These are phyloP conservation scores for Dromius quadrimaculatus DNA, from an alignment of 2,888 invertebrate species.

Conservation along the genomic window DNA sequence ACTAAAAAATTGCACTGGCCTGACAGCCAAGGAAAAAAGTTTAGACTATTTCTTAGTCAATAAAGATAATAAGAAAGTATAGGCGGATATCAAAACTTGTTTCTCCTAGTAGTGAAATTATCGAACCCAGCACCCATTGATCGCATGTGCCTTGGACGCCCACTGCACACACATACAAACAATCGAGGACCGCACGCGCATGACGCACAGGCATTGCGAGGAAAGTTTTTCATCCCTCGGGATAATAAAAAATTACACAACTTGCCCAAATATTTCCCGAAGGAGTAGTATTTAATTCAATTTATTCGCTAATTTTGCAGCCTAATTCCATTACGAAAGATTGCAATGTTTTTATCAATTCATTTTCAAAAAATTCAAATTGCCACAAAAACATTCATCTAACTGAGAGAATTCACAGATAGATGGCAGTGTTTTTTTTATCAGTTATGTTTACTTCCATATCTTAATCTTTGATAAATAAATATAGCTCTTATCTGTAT, in stretches of 20 bases:
- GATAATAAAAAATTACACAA: slow-evolving; percentile 10
- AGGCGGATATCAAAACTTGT: slow-evolving; percentile 16
- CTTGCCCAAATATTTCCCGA: neutral
- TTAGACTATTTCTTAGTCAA: slow-evolving; percentile 1
- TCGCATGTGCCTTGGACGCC: slow-evolving; percentile 48
- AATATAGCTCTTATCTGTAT: no score
- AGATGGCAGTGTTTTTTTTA: no score
- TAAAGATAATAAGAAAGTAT: slow-evolving; percentile 9
- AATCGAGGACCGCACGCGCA: slow-evolving; percentile 16
- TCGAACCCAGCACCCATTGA: slow-evolving; percentile 48
- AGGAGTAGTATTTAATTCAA: no score
- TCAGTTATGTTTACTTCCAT: no score
- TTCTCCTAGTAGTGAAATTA: slow-evolving; percentile 41
- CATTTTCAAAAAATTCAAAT: no score
- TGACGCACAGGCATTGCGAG: neutral
- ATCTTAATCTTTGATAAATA: no score
- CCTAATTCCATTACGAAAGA: no score
- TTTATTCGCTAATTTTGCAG: no score
- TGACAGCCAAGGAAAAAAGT: slow-evolving; percentile 20
- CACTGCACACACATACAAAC: slow-evolving; percentile 33
- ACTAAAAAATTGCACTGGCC: slow-evolving; percentile 41
- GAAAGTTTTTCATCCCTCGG: neutral
- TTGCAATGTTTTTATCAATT: no score
- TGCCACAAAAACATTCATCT: no score
- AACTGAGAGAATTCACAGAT: no score